Conservation (phyloP, 2,113 vertebrate genomes). For the Nerophis ophidion region DNA sequence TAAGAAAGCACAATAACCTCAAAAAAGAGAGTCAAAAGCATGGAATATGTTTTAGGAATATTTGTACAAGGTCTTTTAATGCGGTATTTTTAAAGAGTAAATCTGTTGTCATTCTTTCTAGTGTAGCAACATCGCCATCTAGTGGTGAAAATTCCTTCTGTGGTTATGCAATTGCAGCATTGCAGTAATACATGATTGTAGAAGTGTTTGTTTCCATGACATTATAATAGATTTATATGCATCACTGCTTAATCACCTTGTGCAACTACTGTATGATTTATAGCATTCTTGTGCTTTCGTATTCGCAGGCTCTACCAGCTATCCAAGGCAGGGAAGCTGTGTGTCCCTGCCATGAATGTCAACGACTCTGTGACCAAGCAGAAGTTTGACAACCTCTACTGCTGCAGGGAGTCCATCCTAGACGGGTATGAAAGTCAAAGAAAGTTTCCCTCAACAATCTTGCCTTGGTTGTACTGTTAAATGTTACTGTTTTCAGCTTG, state of each 20-base stretch:
- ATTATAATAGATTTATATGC: too few species aligned
- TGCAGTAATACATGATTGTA: background rate
- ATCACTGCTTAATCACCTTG: background rate
- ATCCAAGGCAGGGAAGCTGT: slow-evolving; percentile 93
- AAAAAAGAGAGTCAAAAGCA: background rate
- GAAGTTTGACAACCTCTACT: slow-evolving; percentile 98
- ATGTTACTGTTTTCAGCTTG: slow-evolving; percentile 63
- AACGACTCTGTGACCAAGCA: slow-evolving; percentile 97
- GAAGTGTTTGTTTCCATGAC: background rate
- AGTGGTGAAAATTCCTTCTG: slow-evolving; percentile 39
- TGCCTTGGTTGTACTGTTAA: background rate
- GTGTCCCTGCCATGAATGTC: slow-evolving; percentile 97
- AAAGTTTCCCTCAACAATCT: background rate
- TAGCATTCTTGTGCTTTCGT: background rate
- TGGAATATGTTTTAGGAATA: too few species aligned
- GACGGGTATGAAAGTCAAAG: slow-evolving; percentile 74
- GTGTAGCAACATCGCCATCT: slow-evolving; percentile 51
- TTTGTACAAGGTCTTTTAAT: too few species aligned
- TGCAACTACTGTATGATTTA: background rate
- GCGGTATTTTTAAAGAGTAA: background rate
- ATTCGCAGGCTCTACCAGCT: slow-evolving; percentile 86
- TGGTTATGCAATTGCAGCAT: background rate
- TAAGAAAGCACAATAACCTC: background rate
- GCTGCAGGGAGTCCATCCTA: slow-evolving; percentile 93
- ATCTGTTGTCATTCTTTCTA: background rate